Percentiles rank a stretch among this genome's conserved stretches.
Evolutionary conservation across 2,888 invertebrate genomes (phyloP).

Genomic region (Lamellibrachia columna): DNA sequence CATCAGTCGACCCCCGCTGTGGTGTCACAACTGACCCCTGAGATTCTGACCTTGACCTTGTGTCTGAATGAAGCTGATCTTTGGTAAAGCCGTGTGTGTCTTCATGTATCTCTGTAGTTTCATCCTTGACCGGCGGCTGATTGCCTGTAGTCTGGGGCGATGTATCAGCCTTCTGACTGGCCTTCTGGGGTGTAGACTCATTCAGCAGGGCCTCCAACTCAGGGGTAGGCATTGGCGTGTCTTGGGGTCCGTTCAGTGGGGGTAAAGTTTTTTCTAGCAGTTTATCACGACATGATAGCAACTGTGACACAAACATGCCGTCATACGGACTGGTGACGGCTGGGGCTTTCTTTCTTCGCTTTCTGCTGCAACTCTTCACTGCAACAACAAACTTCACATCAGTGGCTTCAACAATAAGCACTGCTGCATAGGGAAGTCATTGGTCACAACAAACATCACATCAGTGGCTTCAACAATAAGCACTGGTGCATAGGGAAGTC

Average conservation of each 20-base stretch:
- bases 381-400: not conserved
- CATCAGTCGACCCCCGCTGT: not conserved
- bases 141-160: not conserved
- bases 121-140: not conserved
- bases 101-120: not conserved
- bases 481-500: not conserved
- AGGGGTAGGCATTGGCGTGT: not conserved
- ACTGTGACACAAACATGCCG: conserved; percentile 54
- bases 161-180: not conserved
- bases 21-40: not conserved
- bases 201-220: not conserved
- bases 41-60: not conserved
- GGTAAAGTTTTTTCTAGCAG: conserved; percentile 21
- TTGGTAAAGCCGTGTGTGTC: not conserved
- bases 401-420: not conserved
- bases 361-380: not conserved
- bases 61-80: not conserved
- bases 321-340: conserved; percentile 45
- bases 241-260: not conserved
- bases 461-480: not conserved
- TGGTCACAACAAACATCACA: not conserved
- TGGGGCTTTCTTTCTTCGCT: not conserved
- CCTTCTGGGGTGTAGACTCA: not conserved
- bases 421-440: not conserved
- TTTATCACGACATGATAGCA: conserved; percentile 55